Conservation (phyloP, 2,888 invertebrate species). For the Archaeoteleia sp. region DNA sequence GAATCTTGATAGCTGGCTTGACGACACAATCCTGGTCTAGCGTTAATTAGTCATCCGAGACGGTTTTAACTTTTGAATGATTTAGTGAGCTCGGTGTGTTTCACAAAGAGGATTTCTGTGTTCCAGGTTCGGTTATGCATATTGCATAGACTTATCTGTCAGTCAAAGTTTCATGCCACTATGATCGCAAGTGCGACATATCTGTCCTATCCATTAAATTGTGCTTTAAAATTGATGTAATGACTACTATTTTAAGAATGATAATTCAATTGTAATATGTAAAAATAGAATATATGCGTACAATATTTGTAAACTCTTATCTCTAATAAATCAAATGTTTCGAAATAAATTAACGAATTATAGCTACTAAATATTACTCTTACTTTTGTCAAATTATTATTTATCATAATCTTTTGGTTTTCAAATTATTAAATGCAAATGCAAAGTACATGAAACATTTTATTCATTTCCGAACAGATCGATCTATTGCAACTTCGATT, state of each 20-base stretch:
- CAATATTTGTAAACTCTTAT: too few species aligned
- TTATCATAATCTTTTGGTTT: too few species aligned
- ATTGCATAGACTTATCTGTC: constrained; percentile 71
- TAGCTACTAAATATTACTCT: too few species aligned
- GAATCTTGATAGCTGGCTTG: constrained; percentile 7
- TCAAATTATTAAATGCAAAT: too few species aligned
- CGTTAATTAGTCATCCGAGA: constrained; percentile 69
- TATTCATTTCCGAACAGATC: too few species aligned
- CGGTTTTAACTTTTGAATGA: constrained; percentile 67
- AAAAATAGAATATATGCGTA: too few species aligned
- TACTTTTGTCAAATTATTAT: too few species aligned
- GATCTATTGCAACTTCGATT: constrained; percentile 27
- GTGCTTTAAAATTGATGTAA: constrained; percentile 18
- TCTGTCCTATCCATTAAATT: constrained; percentile 40
- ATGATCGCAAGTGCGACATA: constrained; percentile 29
- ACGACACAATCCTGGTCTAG: constrained; percentile 57
- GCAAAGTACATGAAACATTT: constrained; percentile 8
- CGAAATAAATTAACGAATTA: too few species aligned
- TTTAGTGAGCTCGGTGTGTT: constrained; percentile 63
- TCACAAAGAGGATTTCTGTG: constrained; percentile 73
- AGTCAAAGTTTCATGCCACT: constrained; percentile 61
- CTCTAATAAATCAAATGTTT: too few species aligned
- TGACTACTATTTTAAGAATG: too few species aligned
- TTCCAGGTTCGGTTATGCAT: constrained; percentile 70
- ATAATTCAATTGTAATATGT: too few species aligned